These are phyloP conservation scores for Ariolimax columbianus DNA, from an alignment of 2,888 invertebrate species.

Conservation along the genomic window DNA sequence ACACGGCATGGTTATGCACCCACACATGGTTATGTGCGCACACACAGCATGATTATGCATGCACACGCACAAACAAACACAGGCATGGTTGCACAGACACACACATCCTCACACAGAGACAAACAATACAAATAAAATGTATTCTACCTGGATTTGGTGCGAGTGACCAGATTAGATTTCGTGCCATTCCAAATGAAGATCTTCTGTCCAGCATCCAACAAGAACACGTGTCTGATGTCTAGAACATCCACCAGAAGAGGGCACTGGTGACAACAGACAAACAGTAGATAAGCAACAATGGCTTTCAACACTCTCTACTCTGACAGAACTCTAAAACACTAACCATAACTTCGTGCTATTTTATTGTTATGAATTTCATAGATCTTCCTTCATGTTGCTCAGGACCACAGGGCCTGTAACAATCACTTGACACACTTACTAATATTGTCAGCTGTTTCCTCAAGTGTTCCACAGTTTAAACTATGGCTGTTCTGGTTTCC, in stretches of 20 bases:
- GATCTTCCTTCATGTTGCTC: no score
- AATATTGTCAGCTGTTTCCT: no score
- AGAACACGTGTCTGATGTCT: constrained; percentile 94
- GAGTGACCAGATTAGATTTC: constrained; percentile 78
- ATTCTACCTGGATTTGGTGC: constrained; percentile 76
- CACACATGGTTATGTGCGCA: no score
- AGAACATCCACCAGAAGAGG: constrained; percentile 82
- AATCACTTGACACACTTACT: no score
- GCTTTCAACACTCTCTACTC: neutral
- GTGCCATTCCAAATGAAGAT: constrained; percentile 96
- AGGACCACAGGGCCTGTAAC: no score
- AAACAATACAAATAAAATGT: no score
- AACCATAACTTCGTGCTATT: neutral
- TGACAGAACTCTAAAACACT: neutral
- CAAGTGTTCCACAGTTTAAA: no score
- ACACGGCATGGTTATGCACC: no score
- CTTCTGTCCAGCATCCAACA: constrained; percentile 90
- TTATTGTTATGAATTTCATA: no score
- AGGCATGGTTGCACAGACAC: no score
- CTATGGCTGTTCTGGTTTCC: no score
- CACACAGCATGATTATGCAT: no score
- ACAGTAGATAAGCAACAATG: neutral
- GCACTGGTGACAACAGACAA: constrained; percentile 61
- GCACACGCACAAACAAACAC: neutral
- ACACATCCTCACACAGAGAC: neutral